Evolutionary conservation across 2,797 vertebrate genomes (phyloP).

Genomic region (Scolopax bukidnonensis): DNA sequence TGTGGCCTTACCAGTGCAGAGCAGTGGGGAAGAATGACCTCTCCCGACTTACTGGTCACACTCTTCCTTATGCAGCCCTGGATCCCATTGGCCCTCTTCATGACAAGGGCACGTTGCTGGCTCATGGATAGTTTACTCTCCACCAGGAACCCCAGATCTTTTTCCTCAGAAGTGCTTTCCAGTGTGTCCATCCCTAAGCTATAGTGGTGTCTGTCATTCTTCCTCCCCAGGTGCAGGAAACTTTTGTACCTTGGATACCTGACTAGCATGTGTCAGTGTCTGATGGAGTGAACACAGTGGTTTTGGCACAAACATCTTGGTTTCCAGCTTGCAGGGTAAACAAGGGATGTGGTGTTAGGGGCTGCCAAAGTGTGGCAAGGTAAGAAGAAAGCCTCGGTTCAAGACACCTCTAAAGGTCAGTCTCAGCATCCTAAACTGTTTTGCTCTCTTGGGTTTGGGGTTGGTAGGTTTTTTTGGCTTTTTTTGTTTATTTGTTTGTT

Average conservation of each 20-base stretch:
- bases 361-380: neutral
- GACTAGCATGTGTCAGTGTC: accelerated
- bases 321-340: neutral
- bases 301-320: neutral
- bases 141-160: no score
- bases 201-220: no score
- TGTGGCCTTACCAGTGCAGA: no score
- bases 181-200: no score
- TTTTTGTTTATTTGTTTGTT: neutral
- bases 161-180: no score
- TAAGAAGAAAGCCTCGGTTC: neutral
- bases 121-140: no score
- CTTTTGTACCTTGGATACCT: neutral
- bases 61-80: no score
- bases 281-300: neutral
- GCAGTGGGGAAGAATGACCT: no score
- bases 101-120: no score
- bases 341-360: neutral
- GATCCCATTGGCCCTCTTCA: no score
- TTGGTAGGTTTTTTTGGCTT: neutral
- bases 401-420: neutral
- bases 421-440: neutral
- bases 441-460: neutral
- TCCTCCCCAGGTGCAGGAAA: neutral
- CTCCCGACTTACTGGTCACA: no score